phyloP scores from a whole-genome alignment of 2,113 vertebrate genomes.

The Amazona guildingii region DNA sequence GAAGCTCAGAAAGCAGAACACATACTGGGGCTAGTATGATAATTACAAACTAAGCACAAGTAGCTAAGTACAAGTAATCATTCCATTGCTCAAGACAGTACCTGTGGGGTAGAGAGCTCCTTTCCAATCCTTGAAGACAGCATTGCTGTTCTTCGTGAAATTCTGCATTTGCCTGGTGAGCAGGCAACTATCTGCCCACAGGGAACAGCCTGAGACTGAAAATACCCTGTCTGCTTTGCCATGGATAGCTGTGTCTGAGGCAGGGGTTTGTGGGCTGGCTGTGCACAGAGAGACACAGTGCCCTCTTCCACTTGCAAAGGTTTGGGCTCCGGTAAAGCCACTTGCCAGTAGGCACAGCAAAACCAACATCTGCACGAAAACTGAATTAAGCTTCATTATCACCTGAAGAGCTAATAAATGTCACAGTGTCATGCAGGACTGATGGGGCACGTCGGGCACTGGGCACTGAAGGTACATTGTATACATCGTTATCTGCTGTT shows the following conservation, averaged over 20 bases:
- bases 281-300: not conserved
- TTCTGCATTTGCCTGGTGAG: not conserved
- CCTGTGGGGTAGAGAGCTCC: not conserved
- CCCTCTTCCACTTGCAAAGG: not conserved
- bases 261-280: fast-evolving
- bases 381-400: not conserved
- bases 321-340: not conserved
- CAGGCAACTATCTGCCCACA: fast-evolving
- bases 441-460: fast-evolving
- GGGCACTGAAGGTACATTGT: fast-evolving
- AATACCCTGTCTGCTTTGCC: not conserved
- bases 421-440: not conserved
- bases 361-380: not conserved
- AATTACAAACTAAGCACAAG: not conserved
- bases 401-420: not conserved
- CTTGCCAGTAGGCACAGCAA: fast-evolving
- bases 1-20: not conserved
- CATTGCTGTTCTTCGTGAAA: not conserved
- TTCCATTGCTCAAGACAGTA: not conserved
- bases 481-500: not conserved
- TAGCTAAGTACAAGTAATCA: not conserved
- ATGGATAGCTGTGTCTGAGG: fast-evolving
- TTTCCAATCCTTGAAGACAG: not conserved
- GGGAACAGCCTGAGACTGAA: not conserved
- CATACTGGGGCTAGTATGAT: fast-evolving